These are phyloP conservation scores for Genyomyrus donnyi DNA, from an alignment of 2,113 vertebrate genomes.

Conservation along the genomic window DNA sequence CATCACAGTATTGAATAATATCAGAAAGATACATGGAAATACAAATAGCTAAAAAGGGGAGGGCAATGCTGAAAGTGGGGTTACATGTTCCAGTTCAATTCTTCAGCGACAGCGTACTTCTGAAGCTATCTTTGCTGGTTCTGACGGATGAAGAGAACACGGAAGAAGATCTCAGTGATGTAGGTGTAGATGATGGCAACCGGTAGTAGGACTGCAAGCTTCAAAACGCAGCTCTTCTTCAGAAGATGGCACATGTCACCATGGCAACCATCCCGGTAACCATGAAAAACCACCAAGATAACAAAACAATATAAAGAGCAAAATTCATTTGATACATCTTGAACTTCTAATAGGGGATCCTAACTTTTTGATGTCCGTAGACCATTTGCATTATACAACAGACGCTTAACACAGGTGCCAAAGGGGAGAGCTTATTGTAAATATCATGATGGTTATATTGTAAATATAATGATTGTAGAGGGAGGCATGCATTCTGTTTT, in stretches of 20 bases:
- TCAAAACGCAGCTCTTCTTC: constrained; percentile 86
- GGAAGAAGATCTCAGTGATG: constrained; percentile 80
- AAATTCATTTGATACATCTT: not conserved
- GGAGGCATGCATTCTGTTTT: not conserved
- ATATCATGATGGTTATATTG: too few relatives aligned
- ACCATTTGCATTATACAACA: not conserved
- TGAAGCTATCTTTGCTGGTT: constrained; percentile 66
- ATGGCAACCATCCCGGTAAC: constrained; percentile 86
- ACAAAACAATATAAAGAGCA: not conserved
- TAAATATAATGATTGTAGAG: not conserved
- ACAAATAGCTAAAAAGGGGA: not conserved
- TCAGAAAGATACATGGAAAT: not conserved
- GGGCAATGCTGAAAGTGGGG: not conserved
- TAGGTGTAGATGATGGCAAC: constrained; percentile 77
- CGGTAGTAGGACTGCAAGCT: constrained; percentile 82
- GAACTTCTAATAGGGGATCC: not conserved
- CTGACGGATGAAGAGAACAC: constrained; percentile 67
- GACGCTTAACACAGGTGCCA: not conserved
- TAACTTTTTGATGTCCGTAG: not conserved
- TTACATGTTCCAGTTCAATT: not conserved
- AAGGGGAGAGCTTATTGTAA: not conserved
- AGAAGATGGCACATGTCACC: constrained; percentile 97
- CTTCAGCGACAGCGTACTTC: not conserved
- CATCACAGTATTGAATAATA: not conserved
- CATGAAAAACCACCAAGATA: constrained; percentile 72